phyloP scores from a whole-genome alignment of 2,888 invertebrate genomes.

The Ctena decussata region DNA sequence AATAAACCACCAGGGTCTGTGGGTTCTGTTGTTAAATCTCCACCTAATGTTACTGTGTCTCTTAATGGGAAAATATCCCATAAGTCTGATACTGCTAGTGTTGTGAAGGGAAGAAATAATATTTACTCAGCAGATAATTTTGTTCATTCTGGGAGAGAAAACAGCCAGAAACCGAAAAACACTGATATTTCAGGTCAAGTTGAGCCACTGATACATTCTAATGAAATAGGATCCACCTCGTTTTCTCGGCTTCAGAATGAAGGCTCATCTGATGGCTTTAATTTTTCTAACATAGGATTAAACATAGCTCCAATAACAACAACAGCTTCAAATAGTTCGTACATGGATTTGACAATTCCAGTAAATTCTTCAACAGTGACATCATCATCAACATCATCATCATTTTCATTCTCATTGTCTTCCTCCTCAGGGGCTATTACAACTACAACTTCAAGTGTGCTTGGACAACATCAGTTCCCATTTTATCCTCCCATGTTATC shows the following conservation, averaged over 20 bases:
- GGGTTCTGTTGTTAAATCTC: constrained; percentile 62
- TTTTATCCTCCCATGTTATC: constrained; percentile 68
- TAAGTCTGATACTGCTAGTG: constrained; percentile 18
- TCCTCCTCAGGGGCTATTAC: constrained; percentile 62
- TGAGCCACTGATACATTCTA: constrained; percentile 45
- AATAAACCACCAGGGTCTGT: constrained; percentile 22
- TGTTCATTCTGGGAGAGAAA: constrained; percentile 74
- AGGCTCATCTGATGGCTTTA: constrained; percentile 73
- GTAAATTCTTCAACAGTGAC: constrained; percentile 62
- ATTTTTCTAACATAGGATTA: constrained; percentile 79
- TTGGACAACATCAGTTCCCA: constrained; percentile 69
- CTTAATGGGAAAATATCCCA: constrained; percentile 20
- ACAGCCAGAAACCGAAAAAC: constrained; percentile 12
- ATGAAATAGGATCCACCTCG: constrained; percentile 51
- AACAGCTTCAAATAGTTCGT: constrained; percentile 64
- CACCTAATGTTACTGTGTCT: constrained; percentile 64
- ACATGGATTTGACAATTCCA: constrained; percentile 70
- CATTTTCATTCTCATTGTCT: constrained; percentile 69
- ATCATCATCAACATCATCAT: constrained; percentile 54
- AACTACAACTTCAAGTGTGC: constrained; percentile 65
- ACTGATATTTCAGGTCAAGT: constrained; percentile 44
- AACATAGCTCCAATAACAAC: constrained; percentile 76
- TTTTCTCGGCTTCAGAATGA: constrained; percentile 67
- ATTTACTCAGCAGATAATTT: constrained; percentile 82
- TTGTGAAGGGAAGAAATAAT: constrained; percentile 58